Percentiles rank a stretch among this genome's conserved stretches.
These are phyloP conservation scores for Boulengeromyrus knoepffleri DNA, from an alignment of 2,113 vertebrate genomes.

Conservation along the genomic window DNA sequence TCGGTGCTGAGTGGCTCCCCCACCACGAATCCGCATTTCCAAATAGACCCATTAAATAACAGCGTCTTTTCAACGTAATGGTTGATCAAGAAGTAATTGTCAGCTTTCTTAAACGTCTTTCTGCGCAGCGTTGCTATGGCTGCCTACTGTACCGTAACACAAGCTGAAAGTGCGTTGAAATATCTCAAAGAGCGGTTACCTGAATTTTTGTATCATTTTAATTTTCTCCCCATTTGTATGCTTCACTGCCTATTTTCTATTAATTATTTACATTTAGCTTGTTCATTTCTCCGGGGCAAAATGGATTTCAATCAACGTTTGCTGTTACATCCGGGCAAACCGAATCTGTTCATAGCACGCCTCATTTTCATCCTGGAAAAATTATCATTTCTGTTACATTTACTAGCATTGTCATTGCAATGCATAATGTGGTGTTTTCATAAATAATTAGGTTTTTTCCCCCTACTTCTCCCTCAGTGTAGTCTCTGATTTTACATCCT, in stretches of 20 bases:
- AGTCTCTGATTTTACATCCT: background rate
- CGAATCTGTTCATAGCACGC: background rate
- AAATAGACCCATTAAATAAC: background rate
- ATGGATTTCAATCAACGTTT: conserved; percentile 4
- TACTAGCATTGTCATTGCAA: background rate
- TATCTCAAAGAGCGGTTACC: background rate
- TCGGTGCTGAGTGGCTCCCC: background rate
- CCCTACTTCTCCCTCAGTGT: background rate
- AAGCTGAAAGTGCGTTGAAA: background rate
- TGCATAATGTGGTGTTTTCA: background rate
- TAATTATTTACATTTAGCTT: conserved; percentile 8
- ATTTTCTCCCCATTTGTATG: background rate
- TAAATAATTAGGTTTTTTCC: background rate
- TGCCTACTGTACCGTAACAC: too few relatives aligned
- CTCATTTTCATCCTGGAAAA: background rate
- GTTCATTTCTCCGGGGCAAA: conserved; percentile 7
- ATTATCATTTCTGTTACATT: background rate
- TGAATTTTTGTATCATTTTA: background rate
- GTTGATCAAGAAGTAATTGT: background rate
- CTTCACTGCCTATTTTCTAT: background rate
- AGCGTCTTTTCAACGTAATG: background rate
- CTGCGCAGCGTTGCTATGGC: background rate
- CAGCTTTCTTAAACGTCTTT: background rate
- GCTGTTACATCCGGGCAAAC: background rate
- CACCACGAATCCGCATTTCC: background rate